Evolutionary conservation across 2,113 vertebrate genomes (phyloP).

Genomic region (Apistogramma diplotaenia): DNA sequence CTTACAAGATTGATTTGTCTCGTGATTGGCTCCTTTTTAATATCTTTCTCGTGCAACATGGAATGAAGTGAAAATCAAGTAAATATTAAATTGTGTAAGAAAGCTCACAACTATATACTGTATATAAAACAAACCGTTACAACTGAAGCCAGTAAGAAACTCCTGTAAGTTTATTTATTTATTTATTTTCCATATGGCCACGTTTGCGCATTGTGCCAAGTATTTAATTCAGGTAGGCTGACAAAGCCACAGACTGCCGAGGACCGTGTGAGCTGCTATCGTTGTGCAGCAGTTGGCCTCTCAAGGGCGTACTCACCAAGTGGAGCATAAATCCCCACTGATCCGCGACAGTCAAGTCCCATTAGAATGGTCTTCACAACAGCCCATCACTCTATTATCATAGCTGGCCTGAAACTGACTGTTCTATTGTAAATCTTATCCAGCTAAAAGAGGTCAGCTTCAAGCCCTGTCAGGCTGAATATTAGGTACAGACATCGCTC

Average conservation of each 20-base stretch:
- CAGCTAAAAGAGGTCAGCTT: slow-evolving; percentile 64
- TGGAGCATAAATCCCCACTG: slow-evolving; percentile 71
- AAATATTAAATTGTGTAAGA: background rate
- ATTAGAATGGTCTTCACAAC: slow-evolving; percentile 71
- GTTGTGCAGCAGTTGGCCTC: slow-evolving; percentile 63
- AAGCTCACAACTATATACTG: background rate
- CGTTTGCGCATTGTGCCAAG: slow-evolving; percentile 48
- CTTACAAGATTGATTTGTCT: background rate
- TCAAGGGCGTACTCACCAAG: slow-evolving; percentile 69
- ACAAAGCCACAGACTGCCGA: slow-evolving; percentile 57
- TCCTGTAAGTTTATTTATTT: background rate
- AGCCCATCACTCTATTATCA: slow-evolving; percentile 74
- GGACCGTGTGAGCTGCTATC: slow-evolving; percentile 59
- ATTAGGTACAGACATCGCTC: slow-evolving; percentile 49
- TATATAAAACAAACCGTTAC: background rate
- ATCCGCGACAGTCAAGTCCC: slow-evolving; percentile 72
- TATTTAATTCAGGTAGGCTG: slow-evolving; percentile 65
- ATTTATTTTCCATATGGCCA: background rate
- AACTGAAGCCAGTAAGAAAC: background rate
- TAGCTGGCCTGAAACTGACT: slow-evolving; percentile 66
- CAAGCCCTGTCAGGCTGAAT: slow-evolving; percentile 63
- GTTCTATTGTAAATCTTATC: slow-evolving; percentile 73
- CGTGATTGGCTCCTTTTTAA: background rate
- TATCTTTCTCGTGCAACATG: background rate
- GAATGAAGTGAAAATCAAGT: background rate